These are phyloP conservation scores for Trachythela sp. DNA, from an alignment of 64 coral and sea anemone genomes.

Conservation along the genomic window DNA sequence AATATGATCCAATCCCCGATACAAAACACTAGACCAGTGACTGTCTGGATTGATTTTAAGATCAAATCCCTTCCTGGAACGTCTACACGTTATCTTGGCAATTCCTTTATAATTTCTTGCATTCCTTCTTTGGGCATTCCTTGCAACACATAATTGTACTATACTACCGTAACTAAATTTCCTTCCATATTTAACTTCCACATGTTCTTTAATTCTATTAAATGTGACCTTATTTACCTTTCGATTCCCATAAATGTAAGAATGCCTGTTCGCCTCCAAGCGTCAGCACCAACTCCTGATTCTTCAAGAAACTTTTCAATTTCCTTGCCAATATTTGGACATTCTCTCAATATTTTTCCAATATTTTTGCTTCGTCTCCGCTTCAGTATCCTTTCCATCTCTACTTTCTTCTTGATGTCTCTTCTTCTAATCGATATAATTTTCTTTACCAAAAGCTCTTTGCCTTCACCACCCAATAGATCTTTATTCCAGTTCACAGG, in stretches of 20 bases:
- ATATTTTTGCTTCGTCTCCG: conserved; percentile 30
- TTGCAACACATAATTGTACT: conserved; percentile 41
- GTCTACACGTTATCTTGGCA: conserved; percentile 38
- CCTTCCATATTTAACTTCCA: conserved; percentile 32
- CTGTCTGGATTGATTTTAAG: conserved; percentile 47
- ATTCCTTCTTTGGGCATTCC: conserved; percentile 28
- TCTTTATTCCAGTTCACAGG: background rate
- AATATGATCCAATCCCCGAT: conserved; percentile 12
- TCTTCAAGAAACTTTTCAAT: conserved; percentile 34
- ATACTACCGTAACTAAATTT: conserved; percentile 52
- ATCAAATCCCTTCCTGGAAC: conserved; percentile 42
- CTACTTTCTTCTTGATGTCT: conserved; percentile 13
- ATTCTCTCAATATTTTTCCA: background rate
- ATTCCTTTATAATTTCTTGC: conserved; percentile 45
- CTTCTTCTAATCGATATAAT: background rate
- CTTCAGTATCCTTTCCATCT: background rate
- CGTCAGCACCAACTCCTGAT: conserved; percentile 6
- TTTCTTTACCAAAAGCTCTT: conserved; percentile 12
- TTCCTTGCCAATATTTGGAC: conserved; percentile 37
- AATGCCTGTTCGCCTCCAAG: conserved; percentile 29
- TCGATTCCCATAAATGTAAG: conserved; percentile 36
- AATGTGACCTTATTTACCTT: conserved; percentile 28
- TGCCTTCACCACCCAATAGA: background rate
- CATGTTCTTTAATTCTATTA: conserved; percentile 26
- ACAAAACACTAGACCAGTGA: conserved; percentile 44